Percentiles rank a stretch among this genome's conserved stretches.
Evolutionary conservation across 2,888 invertebrate species (phyloP).

Genomic region (Pristionchus arcanus): DNA sequence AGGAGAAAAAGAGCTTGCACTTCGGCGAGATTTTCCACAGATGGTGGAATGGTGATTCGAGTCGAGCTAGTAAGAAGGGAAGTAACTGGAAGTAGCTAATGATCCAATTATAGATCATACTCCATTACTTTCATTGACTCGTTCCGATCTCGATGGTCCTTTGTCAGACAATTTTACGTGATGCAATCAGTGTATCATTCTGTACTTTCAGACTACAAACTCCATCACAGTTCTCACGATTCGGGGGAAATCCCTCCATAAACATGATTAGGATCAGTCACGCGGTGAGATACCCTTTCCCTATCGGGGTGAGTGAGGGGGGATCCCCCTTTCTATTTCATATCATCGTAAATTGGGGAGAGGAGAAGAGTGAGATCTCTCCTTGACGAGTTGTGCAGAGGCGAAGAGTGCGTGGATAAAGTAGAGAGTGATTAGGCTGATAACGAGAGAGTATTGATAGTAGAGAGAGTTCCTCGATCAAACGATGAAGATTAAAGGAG

Average conservation of each 20-base stretch:
- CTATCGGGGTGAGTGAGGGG: slow-evolving; percentile 10
- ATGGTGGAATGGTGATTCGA: background rate
- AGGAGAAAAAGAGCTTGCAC: background rate
- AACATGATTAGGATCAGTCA: slow-evolving; percentile 40
- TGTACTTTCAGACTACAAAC: background rate
- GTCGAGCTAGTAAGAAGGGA: background rate
- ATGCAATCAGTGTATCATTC: background rate
- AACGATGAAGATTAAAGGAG: slow-evolving; percentile 34
- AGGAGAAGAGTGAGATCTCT: slow-evolving; percentile 32
- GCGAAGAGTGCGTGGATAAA: background rate
- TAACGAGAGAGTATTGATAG: background rate
- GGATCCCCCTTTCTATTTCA: slow-evolving; percentile 44
- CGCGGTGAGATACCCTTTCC: slow-evolving; percentile 25
- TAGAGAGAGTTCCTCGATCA: slow-evolving; percentile 10
- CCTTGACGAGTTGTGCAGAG: slow-evolving; percentile 34
- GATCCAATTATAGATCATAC: slow-evolving; percentile 28
- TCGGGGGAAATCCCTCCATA: slow-evolving; percentile 48
- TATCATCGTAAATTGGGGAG: slow-evolving; percentile 12
- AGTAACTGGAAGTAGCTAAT: slow-evolving; percentile 26
- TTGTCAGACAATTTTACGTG: background rate
- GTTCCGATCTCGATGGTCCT: slow-evolving; percentile 10
- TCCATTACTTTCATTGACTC: slow-evolving; percentile 21
- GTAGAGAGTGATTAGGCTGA: background rate
- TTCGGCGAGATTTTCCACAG: background rate
- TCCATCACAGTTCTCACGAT: slow-evolving; percentile 27